Base-by-base conservation (phyloP, 2,113 vertebrate genomes). In the Brachionichthys hirsutus region DNA sequence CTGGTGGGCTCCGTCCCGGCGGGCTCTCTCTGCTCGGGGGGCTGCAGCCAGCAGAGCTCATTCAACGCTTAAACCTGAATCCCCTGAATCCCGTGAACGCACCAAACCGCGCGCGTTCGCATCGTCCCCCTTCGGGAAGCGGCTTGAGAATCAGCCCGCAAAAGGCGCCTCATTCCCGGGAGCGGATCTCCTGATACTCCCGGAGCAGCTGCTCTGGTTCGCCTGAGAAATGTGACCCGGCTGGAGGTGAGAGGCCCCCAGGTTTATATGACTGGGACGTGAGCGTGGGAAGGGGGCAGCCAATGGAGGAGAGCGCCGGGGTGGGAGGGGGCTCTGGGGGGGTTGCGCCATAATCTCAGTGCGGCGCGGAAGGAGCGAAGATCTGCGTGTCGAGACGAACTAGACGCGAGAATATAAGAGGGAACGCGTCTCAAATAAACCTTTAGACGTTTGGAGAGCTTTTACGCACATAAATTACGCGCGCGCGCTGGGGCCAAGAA, bases 241-340 rank as follows among this genome's bases (percentile, higher is more conserved):
- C 72, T 65, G 82, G 67, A 87, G 89, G 87, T 89, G 85, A 51
- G 65, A 63, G 67, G 62, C 40, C 77, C 41, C 66, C 75, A 83
- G 61, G 85, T 92, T 94, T 94, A 94, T 94, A 93, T 91, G 87
- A 70, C 83, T 48, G 64, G 71, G 73, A 77, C 60, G 80, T 84
- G 40, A 38, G 80, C 76, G 73, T 60, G 75, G 44, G 61, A 14
- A 41, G 62, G 51, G 77, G 48, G 78, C 86, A 91, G 78, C 93
- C 94, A 94, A 93, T 93, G 65, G 88, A 83, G 82, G 77, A 78
- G 65, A 82, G 75, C 75, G 77, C 48, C 76, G 0, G 47, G 42
- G 43, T 62, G 89, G 66, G 87, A 89, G 88, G 86, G 78, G 89
- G 80, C 70, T 78, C 59, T 24, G 64, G 36, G 48, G 70, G 68